Conservation (phyloP, 2,113 vertebrate species). For the Aptenodytes forsteri region DNA sequence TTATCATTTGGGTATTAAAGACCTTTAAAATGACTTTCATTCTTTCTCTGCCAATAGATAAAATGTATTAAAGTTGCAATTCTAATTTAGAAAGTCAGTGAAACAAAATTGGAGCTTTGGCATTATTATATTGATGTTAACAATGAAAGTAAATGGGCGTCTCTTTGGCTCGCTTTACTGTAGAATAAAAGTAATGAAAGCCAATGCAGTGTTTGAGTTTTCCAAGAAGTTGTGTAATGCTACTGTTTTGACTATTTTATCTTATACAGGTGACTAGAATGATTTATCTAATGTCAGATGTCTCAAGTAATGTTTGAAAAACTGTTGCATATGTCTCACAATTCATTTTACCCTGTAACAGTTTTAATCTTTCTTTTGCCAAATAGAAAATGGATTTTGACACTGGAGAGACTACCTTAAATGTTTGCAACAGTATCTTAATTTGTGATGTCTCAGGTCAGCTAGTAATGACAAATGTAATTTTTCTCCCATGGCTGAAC, state of each 20-base stretch:
- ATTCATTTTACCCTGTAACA: constrained; percentile 11
- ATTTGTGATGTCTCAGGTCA: constrained; percentile 15
- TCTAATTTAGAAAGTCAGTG: neutral
- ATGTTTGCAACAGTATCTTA: constrained; percentile 8
- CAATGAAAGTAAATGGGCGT: neutral
- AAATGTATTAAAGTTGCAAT: neutral
- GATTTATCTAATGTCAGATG: neutral
- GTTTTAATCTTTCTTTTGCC: constrained; percentile 15
- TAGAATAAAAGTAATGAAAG: neutral
- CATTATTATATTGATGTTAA: neutral
- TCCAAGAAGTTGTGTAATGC: neutral
- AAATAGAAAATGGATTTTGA: constrained; percentile 22
- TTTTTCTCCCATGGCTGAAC: neutral
- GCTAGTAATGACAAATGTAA: neutral
- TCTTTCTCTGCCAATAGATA: neutral
- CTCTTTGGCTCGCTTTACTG: neutral
- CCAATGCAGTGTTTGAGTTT: neutral
- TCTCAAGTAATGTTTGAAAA: constrained; percentile 25
- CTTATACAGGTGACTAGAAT: neutral
- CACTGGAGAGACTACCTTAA: neutral
- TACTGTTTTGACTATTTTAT: neutral
- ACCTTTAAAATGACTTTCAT: neutral
- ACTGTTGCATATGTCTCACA: neutral
- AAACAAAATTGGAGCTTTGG: neutral
- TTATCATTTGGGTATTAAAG: neutral